Evolutionary conservation across 1,140 invertebrate genomes (phyloP).

Genomic region (Radopholus similis): DNA sequence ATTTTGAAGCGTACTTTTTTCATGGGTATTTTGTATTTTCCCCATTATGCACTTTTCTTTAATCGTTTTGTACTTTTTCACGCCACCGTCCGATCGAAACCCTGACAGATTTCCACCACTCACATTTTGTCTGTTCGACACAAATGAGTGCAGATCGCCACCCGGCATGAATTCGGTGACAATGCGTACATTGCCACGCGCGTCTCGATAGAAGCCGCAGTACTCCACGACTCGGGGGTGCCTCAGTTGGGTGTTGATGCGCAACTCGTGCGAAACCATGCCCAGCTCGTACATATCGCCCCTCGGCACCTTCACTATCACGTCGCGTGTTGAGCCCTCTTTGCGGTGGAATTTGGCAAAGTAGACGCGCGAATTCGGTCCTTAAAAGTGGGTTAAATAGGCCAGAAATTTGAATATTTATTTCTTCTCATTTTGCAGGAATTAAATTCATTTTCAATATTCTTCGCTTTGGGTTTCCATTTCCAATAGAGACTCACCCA

Average conservation of each 20-base stretch:
- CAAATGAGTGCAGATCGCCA: slow-evolving; percentile 26
- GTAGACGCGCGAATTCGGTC: slow-evolving; percentile 6
- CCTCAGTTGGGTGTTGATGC: background rate
- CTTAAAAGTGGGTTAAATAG: no score
- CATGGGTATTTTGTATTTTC: no score
- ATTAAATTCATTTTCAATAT: no score
- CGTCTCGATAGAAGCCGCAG: slow-evolving; percentile 2
- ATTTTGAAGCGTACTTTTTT: no score
- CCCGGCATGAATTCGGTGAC: slow-evolving; percentile 34
- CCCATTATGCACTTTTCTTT: no score
- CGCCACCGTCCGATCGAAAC: no score
- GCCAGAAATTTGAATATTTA: no score
- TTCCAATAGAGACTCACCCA: no score
- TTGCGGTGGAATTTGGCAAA: background rate
- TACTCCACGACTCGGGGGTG: background rate
- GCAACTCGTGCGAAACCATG: background rate
- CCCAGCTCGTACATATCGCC: background rate
- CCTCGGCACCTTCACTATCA: background rate
- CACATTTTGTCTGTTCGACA: slow-evolving; percentile 8
- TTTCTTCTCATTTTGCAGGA: no score
- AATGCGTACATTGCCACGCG: slow-evolving; percentile 19
- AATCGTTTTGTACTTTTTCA: no score
- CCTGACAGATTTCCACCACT: no score
- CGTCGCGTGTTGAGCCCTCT: background rate
- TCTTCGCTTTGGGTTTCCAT: no score